Percentiles rank a stretch among this genome's conserved stretches.
These are phyloP conservation scores for Eriosoma lanigerum DNA, from an alignment of 1,140 invertebrate species.

Conservation along the genomic window DNA sequence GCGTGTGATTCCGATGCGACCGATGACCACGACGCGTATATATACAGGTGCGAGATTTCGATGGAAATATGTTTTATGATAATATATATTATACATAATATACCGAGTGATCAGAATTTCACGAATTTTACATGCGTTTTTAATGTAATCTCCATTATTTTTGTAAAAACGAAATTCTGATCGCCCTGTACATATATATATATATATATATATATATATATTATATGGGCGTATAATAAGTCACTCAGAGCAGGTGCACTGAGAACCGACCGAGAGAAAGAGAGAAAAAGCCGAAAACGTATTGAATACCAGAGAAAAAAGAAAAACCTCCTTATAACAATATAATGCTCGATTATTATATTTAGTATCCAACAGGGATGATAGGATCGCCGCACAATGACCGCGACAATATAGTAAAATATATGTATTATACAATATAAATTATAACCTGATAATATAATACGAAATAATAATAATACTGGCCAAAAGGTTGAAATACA, in stretches of 20 bases:
- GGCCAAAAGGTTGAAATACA: constrained; percentile 17
- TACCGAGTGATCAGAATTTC: too few relatives aligned
- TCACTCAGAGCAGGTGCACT: not conserved
- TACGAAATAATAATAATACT: not conserved
- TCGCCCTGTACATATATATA: too few relatives aligned
- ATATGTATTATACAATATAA: not conserved
- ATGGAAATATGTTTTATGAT: too few relatives aligned
- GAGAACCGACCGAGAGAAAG: not conserved
- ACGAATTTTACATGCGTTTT: too few relatives aligned
- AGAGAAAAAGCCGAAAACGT: too few relatives aligned
- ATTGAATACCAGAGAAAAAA: too few relatives aligned
- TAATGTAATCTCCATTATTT: too few relatives aligned
- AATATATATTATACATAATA: constrained; percentile 7
- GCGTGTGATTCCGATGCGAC: not conserved
- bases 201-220: constrained; percentile 1
- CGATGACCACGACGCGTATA: not conserved
- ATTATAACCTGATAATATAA: not conserved
- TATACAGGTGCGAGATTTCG: too few relatives aligned
- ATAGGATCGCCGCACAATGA: constrained; percentile 2
- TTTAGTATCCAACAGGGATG: not conserved
- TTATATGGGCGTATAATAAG: too few relatives aligned
- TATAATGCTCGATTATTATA: too few relatives aligned
- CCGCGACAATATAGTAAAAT: not conserved
- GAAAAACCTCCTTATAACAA: too few relatives aligned
- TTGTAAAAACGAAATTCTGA: too few relatives aligned